Percentiles rank a stretch among this genome's conserved stretches.
These are phyloP conservation scores for Torymus auratus DNA, from an alignment of 2,888 invertebrate species.

Conservation along the genomic window DNA sequence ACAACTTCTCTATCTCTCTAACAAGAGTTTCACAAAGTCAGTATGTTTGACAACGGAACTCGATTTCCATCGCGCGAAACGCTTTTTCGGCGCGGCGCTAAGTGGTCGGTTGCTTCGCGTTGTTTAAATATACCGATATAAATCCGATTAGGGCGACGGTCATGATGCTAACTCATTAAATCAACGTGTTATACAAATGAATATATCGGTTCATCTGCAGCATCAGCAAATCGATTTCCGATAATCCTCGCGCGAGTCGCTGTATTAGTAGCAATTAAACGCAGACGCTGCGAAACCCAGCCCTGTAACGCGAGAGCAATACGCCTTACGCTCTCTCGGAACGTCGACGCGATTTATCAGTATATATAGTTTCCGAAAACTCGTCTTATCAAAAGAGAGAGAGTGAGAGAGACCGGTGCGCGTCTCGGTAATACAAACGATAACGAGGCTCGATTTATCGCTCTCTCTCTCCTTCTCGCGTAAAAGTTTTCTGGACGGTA, in stretches of 20 bases:
- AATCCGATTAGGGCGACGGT: background rate
- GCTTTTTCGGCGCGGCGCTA: background rate
- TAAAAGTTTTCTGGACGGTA: conserved; percentile 19
- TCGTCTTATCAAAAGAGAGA: background rate
- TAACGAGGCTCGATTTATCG: conserved; percentile 35
- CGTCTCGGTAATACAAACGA: conserved; percentile 8
- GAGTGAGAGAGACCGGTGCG: background rate
- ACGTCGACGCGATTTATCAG: too few species aligned
- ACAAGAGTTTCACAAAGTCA: too few species aligned
- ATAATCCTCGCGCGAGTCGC: conserved; percentile 11
- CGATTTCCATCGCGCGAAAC: too few species aligned
- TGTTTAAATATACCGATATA: too few species aligned
- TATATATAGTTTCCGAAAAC: background rate
- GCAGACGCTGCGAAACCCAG: background rate
- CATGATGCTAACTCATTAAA: conserved; percentile 10
- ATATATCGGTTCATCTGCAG: background rate
- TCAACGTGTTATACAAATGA: conserved; percentile 1
- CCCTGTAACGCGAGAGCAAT: background rate
- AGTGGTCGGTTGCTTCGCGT: background rate
- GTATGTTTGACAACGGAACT: too few species aligned
- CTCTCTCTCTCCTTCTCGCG: background rate
- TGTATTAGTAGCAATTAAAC: background rate
- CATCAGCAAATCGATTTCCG: conserved; percentile 18
- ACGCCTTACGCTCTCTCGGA: too few species aligned
- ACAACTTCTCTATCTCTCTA: too few species aligned